Evolutionary conservation across 2,797 vertebrate species (phyloP), one percentile per base, ranked within the genome.

Genomic region (Danio kyathit): DNA sequence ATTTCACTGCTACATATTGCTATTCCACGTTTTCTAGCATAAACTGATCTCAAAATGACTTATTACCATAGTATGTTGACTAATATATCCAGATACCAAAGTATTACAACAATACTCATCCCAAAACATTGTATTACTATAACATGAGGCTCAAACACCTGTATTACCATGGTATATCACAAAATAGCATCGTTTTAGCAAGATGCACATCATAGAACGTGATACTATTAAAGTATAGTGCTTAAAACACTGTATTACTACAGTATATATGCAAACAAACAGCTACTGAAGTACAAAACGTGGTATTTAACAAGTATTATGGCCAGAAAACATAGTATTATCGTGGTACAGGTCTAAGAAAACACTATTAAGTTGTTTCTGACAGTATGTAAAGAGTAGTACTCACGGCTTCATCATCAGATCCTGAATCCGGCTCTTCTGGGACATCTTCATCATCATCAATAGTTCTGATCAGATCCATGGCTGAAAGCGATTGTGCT

Each of bases 391-490:
- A 4, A 21, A 46, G 0, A 9, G 46, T 29, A 4, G 10, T 0
- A n/a, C n/a, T n/a, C n/a, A 93, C 93, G 74, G 94, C 94, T 46
- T 90, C 95, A 7, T 92, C 92, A 5, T 94, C 94, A 1, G 96
- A 96, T 51, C 94, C 96, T 0, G 91, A 92, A 1, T 94, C 92
- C 1, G 88, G 86, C 3, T 97, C 95, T 63, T 90, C 91, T 0
- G 95, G 95, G 8, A 93, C 93, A 49, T 91, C 91, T 0, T 96
- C 95, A 49, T 94, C 93, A 2, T 98, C 97, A 0, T 81, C 89
- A 73, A 97, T 93, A 0, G 96, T 97, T 57, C 95, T 89, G 81
- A 98, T 91, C 7, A 98, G 88, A 16, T 95, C 97, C 13, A 97
- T 80, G 9, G 94, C 85, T 0, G 89, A 89, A 29, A 96, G 77